Percentiles rank a stretch among this genome's conserved stretches.
phyloP scores from a whole-genome alignment of 2,797 vertebrate species.

The Parambassis ranga region DNA sequence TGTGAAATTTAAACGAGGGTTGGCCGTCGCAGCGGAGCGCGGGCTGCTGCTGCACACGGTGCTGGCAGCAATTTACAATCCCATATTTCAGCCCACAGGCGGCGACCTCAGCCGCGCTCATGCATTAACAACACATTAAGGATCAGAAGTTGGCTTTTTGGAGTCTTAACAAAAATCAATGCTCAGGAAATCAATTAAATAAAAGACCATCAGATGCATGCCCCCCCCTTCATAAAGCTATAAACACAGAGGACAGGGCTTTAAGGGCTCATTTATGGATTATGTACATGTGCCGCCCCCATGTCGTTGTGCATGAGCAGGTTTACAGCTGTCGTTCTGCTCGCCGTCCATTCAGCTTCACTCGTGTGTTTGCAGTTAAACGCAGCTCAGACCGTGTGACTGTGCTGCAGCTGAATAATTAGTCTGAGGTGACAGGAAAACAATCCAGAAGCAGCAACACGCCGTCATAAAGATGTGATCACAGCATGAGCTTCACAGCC shows the following conservation, averaged over 20 bases:
- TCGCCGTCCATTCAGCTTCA: background rate
- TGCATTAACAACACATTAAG: conserved; percentile 22
- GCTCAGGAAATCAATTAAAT: conserved; percentile 18
- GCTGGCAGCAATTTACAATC: background rate
- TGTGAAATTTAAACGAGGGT: conserved; percentile 34
- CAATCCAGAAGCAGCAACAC: conserved; percentile 10
- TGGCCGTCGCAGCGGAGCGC: background rate
- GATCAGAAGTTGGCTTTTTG: background rate
- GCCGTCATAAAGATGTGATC: conserved; percentile 9
- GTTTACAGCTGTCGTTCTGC: background rate
- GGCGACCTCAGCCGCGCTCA: background rate
- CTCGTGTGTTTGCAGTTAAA: conserved; percentile 11
- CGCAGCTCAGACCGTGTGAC: background rate
- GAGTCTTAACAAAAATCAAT: conserved; percentile 16
- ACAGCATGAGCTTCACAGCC: background rate
- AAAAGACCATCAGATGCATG: conserved; percentile 15
- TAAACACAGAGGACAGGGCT: background rate
- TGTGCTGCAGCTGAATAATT: conserved; percentile 19
- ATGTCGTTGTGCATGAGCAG: background rate
- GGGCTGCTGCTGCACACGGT: background rate
- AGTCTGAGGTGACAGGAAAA: conserved; percentile 19
- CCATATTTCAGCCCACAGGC: conserved; percentile 2
- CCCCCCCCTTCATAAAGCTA: background rate
- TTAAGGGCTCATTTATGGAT: conserved; percentile 12
- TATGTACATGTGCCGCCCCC: background rate